A percentile compares a stretch with the other conserved stretches of the same genome.
Evolutionary conservation across 2,797 vertebrate genomes (phyloP).

Genomic region (Notolepis coatsorum): DNA sequence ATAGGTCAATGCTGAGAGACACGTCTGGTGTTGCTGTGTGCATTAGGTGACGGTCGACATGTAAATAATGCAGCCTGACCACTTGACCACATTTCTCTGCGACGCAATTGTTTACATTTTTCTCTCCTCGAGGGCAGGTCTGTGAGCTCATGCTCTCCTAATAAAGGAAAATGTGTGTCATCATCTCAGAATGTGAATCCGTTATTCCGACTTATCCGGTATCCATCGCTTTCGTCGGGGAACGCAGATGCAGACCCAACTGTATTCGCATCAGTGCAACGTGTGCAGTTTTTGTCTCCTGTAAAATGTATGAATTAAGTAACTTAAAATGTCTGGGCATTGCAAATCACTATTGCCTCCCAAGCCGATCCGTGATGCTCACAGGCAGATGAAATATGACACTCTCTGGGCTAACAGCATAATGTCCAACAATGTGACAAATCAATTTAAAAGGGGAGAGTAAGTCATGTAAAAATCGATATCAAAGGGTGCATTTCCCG

Average conservation of each 20-base stretch:
- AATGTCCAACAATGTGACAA: slow-evolving; percentile 60
- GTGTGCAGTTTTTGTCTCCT: neutral
- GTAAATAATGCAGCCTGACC: slow-evolving; percentile 63
- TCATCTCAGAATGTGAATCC: too few relatives aligned
- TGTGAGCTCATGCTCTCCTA: neutral
- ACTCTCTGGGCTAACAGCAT: slow-evolving; percentile 49
- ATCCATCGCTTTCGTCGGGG: too few relatives aligned
- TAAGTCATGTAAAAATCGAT: slow-evolving; percentile 68
- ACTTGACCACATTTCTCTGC: slow-evolving; percentile 60
- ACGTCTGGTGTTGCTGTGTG: slow-evolving; percentile 14
- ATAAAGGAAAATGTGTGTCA: slow-evolving; percentile 30
- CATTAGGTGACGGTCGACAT: slow-evolving; percentile 31
- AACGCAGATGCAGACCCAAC: too few relatives aligned
- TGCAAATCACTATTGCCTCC: too few relatives aligned
- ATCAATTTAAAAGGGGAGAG: slow-evolving; percentile 48
- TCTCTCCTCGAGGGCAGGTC: neutral
- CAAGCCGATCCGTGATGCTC: too few relatives aligned
- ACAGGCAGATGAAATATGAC: slow-evolving; percentile 63
- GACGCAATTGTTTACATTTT: slow-evolving; percentile 43
- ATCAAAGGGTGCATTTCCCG: slow-evolving; percentile 33
- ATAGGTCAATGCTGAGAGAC: slow-evolving; percentile 59
- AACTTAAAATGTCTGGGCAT: too few relatives aligned
- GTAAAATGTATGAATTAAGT: too few relatives aligned
- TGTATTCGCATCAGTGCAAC: neutral
- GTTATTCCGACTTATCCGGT: too few relatives aligned